Evolutionary conservation across 1,140 invertebrate genomes (phyloP), one percentile per base, ranked within the genome.

Genomic region (Mercenaria mercenaria): DNA sequence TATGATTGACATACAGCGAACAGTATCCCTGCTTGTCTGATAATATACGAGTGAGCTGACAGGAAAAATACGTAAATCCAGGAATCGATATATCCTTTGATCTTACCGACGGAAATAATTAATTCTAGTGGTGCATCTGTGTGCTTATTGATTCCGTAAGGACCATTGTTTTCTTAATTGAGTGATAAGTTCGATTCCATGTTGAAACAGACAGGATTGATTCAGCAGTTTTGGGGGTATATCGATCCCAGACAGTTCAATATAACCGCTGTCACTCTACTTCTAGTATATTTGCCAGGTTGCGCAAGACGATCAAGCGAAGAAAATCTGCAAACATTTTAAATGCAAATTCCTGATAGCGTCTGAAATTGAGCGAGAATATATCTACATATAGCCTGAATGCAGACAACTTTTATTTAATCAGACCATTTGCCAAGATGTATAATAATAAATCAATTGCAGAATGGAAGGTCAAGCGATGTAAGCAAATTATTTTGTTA

Each of bases 91-190:
- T 39, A 39, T 72, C 67, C 67, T 72, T 72, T 72, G 67, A 72
- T 72, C 67, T 39, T 41, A 72, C 67, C 67, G 37, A 41, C 67
- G 34, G 67, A 72, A 72, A 72, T 72, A 72, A 72, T 72, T 72
- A 72, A 72, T 72, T 72, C 39, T 72, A 39, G 34, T 41, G 15
- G 67, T 72, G 15, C 67, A 72, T 72, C 67, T 37, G 67, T 72
- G 11, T 72, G 20, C 39, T 23, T 72, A 72, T 72, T 39, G 67
- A 72, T 72, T 72, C 3, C 13, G 3, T 18, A 29, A 15, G 32
- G 67, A 39, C 67, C 32, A 29, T 72, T 72, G 34, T 72, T 72
- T 72, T 39, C 37, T 37, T 37, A 72, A 72, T 39, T 72, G 18
- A 34, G 67, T 72, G 15, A 72, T 15, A 39, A 29, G 37, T 39